Conservation (phyloP, 2,888 invertebrate genomes). For the Cyaniris semiargus region DNA sequence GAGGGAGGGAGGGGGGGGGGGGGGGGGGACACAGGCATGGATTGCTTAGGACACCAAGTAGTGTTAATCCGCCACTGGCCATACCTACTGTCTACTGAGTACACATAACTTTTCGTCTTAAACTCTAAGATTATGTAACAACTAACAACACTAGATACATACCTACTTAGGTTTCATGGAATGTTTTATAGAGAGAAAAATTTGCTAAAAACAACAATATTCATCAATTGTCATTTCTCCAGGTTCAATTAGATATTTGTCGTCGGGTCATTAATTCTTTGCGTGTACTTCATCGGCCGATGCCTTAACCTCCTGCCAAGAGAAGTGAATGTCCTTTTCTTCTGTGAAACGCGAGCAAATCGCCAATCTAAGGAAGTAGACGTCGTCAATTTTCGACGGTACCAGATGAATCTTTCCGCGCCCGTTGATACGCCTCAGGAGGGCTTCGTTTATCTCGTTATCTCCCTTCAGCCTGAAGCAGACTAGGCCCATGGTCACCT, state of each 20-base stretch:
- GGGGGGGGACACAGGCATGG: too few relatives aligned
- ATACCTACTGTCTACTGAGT: neutral
- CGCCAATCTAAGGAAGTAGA: constrained; percentile 93
- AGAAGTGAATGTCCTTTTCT: constrained; percentile 88
- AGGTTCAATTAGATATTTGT: neutral
- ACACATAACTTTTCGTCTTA: neutral
- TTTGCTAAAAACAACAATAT: neutral
- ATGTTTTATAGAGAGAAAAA: neutral
- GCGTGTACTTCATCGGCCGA: constrained; percentile 85
- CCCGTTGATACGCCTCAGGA: constrained; percentile 92
- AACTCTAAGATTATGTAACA: neutral
- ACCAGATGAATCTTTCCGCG: constrained; percentile 95
- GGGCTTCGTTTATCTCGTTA: constrained; percentile 90
- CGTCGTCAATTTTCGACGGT: constrained; percentile 91
- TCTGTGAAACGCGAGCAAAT: constrained; percentile 93
- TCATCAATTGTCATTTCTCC: neutral
- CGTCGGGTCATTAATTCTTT: constrained; percentile 38
- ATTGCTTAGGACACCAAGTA: too few relatives aligned
- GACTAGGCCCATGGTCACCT: constrained; percentile 96
- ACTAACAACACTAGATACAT: neutral
- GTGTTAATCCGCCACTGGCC: too few relatives aligned
- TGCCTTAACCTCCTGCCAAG: constrained; percentile 92
- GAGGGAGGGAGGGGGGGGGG: too few relatives aligned
- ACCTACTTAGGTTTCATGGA: neutral
- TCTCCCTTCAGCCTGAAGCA: constrained; percentile 95